Base-by-base conservation (phyloP, 1,140 invertebrate genomes). In the Hestina assimilis region DNA sequence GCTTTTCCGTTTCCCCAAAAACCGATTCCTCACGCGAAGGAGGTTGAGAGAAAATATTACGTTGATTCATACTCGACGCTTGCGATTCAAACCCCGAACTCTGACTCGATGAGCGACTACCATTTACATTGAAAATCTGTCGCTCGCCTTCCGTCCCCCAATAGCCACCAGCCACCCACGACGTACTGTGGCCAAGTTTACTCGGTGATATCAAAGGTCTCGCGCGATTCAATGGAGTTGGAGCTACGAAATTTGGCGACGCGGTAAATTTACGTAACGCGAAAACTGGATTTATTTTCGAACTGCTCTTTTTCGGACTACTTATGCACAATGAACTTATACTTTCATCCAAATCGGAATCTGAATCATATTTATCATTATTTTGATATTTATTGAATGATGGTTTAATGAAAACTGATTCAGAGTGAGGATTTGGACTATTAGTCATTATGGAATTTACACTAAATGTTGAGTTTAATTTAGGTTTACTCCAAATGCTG, bases 31-130 rank as follows among this genome's bases (percentile, higher is more conserved):
- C 87, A 14, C 83, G 69, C 0, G 85, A 87, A 0, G 83, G 74
- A 23, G 86, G 89, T 55, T 85, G 85, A 8, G 87, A 89, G 40
- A 87, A 85, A 1, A 82, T 23, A 43, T 83, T 84, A 8, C 83
- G 71, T 42, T 86, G 81, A 40, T 75, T 83, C 59, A 82, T 70
- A 53, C 86, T 88, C 0, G 89, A 89, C 0, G 83, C 70, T 54
- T 89, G 83, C 20, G 89, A 89, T 59, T 89, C 89, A 51, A 90
- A 90, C 6, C 89, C 89, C n/a, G 89, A 90, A 61, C 89, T 90
- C 56, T 90, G 89, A 59, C 89, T 90, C 8, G 89, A 89, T 0
- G 89, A 90, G 1, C 89, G 76, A 58, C 89, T 89, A 0, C 79
- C 85, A 51, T 87, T 77, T 15, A 84, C 53, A 56, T 74, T 87